Evolutionary conservation across 1,140 invertebrate genomes (phyloP), one percentile per base, ranked within the genome.

Genomic region (Gyrodactylus salaris): DNA sequence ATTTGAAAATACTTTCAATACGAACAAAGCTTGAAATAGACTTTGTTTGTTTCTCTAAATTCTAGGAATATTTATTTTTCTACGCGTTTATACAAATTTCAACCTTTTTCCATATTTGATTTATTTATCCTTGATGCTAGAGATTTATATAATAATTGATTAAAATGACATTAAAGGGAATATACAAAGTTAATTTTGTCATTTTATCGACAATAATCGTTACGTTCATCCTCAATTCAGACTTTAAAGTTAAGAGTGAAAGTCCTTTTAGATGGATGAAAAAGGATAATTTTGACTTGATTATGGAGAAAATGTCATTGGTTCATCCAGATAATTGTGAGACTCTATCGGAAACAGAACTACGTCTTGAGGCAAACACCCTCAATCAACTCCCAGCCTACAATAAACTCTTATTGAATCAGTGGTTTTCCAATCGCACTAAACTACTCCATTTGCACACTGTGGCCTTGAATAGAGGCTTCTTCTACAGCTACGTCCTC

Each of bases 331-430:
- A 91, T 22, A 95, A 95, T 80, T 96, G 92, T 79, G 85, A 84
- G 73, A 88, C 92, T 74, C 86, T 88, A 76, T 86, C 89, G 77
- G 79, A 87, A n/a, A 85, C 84, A 24, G 87, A 92, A 76, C 81
- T 97, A 0, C 89, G 87, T 78, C 80, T 97, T 74, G 87, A 88
- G 0, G 82, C 85, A 68, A 87, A 89, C 76, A 83, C 87, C 0
- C 86, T 96, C 0, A 89, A 90, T 0, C 91, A 95, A 79, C 82
- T 89, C 70, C 92, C 92, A 0, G 88, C 91, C 77, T 89, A 94
- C 75, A 93, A 95, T 80, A 88, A 91, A 78, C 85, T 96, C 69
- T 89, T 92, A 77, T 88, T 92, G 23, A 91, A 93, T 81, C 90
- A 91, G 0, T 86, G 95, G 1, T 93, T 92, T 78, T 88, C 90